Percentiles rank a stretch among this genome's conserved stretches.
Conservation (phyloP, 2,113 vertebrate genomes). For the Apeltes quadracus region DNA sequence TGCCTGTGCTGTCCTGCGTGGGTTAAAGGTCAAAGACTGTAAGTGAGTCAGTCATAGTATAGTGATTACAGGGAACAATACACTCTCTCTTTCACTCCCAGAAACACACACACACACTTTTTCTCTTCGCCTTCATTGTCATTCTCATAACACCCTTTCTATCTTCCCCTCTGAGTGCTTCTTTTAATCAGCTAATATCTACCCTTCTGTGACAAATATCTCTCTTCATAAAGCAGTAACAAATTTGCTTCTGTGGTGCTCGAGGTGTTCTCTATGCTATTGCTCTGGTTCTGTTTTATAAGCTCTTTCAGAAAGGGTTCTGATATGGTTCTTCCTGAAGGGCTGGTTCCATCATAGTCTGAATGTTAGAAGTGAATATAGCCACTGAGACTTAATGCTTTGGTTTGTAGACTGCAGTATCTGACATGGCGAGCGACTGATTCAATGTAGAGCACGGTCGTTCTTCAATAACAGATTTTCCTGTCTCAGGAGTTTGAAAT, state of each 20-base stretch:
- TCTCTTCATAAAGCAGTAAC: conserved; percentile 39
- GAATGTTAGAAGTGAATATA: no score
- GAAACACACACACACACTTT: neutral
- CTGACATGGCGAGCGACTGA: no score
- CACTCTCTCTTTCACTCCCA: neutral
- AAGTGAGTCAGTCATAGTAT: neutral
- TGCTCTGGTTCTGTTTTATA: neutral
- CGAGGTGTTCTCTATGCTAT: conserved; percentile 9
- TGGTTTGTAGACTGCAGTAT: no score
- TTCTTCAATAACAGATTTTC: no score
- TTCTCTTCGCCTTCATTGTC: conserved; percentile 3
- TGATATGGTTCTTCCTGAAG: neutral
- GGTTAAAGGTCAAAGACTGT: conserved; percentile 36
- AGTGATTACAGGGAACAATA: neutral
- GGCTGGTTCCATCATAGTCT: neutral
- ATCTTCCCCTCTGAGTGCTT: conserved; percentile 28
- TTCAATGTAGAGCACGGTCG: no score
- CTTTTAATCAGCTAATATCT: conserved; percentile 44
- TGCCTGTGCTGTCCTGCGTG: conserved; percentile 92
- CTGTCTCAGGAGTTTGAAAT: no score
- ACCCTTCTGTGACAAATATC: conserved; percentile 47
- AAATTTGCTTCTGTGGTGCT: conserved; percentile 22
- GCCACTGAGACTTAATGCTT: no score
- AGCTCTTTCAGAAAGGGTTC: neutral
- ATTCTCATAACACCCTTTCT: conserved; percentile 2